These are phyloP conservation scores for Salticus scenicus DNA, from an alignment of 2,888 invertebrate species.

Conservation along the genomic window DNA sequence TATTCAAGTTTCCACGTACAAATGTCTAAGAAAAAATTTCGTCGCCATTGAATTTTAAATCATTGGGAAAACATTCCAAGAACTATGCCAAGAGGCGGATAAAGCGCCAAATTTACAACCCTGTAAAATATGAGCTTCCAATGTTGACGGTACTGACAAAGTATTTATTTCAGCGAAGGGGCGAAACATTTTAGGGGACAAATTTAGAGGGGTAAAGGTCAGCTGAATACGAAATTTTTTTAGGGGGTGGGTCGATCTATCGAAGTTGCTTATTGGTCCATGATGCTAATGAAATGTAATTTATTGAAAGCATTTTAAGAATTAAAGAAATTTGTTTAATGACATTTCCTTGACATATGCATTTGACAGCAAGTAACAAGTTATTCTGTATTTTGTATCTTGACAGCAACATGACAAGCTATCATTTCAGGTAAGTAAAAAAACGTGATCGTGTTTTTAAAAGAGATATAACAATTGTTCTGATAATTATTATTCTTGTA, in stretches of 20 bases:
- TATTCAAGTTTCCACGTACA: background rate
- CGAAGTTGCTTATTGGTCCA: conserved; percentile 59
- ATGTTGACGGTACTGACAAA: conserved; percentile 67
- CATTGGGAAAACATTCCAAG: no score
- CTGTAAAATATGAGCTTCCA: conserved; percentile 50
- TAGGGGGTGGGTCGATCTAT: conserved; percentile 37
- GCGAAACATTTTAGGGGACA: conserved; percentile 66
- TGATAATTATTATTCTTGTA: background rate
- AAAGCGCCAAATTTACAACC: conserved; percentile 29
- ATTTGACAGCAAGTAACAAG: conserved; percentile 48
- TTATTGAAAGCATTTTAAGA: conserved; percentile 46
- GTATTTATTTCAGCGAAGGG: conserved; percentile 61
- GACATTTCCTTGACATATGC: conserved; percentile 45
- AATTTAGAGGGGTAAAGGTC: conserved; percentile 65
- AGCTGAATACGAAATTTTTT: conserved; percentile 58
- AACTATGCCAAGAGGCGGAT: conserved; percentile 12
- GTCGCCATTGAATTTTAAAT: background rate
- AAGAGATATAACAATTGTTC: background rate
- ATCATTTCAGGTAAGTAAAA: conserved; percentile 53
- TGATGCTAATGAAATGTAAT: conserved; percentile 49
- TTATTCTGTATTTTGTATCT: conserved; percentile 31
- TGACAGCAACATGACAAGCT: conserved; percentile 43
- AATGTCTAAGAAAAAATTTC: background rate
- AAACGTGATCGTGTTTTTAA: conserved; percentile 9
- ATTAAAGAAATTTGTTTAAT: conserved; percentile 57